These are phyloP conservation scores for Furcula furcula DNA, from an alignment of 2,888 invertebrate species.

Conservation along the genomic window DNA sequence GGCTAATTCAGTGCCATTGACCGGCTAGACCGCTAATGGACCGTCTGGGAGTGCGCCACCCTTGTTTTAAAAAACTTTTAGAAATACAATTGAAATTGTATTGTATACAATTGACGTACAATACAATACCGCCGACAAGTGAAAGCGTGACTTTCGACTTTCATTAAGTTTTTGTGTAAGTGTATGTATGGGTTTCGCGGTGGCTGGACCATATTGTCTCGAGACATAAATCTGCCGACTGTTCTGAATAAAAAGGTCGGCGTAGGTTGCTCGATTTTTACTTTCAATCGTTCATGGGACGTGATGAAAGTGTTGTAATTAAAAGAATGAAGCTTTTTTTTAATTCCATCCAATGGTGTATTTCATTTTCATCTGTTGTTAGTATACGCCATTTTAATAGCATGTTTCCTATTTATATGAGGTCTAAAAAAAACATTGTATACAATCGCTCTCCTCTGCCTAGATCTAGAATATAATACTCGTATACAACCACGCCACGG, in stretches of 20 bases:
- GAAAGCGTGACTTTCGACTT: constrained; percentile 81
- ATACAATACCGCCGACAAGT: constrained; percentile 72
- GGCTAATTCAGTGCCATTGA: constrained; percentile 29
- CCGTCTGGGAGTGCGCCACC: constrained; percentile 34
- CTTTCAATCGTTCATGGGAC: constrained; percentile 40
- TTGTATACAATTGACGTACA: constrained; percentile 66
- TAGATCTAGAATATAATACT: too few relatives aligned
- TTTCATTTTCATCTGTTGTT: not conserved
- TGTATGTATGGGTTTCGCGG: constrained; percentile 64
- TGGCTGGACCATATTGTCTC: constrained; percentile 73
- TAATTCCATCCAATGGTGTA: not conserved
- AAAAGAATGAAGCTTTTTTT: constrained; percentile 22
- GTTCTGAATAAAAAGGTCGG: constrained; percentile 49
- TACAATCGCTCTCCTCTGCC: too few relatives aligned
- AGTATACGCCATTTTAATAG: not conserved
- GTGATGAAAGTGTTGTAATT: constrained; percentile 39
- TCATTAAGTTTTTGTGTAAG: constrained; percentile 78
- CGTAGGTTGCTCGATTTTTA: constrained; percentile 49
- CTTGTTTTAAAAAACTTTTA: constrained; percentile 44
- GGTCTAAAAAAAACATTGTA: too few relatives aligned
- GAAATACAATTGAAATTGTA: constrained; percentile 49
- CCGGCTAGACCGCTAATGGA: constrained; percentile 26
- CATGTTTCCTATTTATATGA: not conserved
- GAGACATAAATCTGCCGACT: constrained; percentile 61
- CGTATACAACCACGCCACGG: too few relatives aligned